Evolutionary conservation across 2,797 vertebrate genomes (phyloP), one percentile per base, ranked within the genome.

Genomic region (Rhodeus uyekii): DNA sequence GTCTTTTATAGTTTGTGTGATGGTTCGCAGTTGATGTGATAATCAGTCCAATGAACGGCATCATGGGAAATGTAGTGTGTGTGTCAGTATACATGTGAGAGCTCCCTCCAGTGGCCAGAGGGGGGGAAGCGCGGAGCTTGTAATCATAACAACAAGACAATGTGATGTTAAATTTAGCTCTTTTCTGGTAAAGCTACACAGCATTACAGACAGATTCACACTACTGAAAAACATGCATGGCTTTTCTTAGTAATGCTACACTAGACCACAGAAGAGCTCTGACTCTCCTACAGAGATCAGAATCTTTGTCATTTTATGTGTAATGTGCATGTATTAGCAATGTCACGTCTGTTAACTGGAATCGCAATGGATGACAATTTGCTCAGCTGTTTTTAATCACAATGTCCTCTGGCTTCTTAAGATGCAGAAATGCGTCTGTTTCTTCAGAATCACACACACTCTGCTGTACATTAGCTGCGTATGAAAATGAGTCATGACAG

Each of bases 401-500:
- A 58, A 2, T 58, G 24, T 27, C 19, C 13, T 58, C 8, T 10
- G 14, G 50, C 27, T 24, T 76, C 24, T 67, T 27, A 76, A 82
- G 7, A 80, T n/a, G 2, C n/a, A 58, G 36, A 10, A 38, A 82
- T 34, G 27, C 19, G 2, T 27, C 5, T 58, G 8, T 32, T 27
- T 69, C 36, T 60, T 8, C 5, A 34, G 24, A 44, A 71, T 16
- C 65, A 29, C 39, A 16, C 44, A 76, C 34, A 75, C 29, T 13
- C 29, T 32, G 19, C 71, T 64, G 16, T 32, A 34, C 48, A 18
- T 82, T 76, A 32, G 22, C 48, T 29, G 42, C 8, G 3, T 24
- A 58, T 76, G 22, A 36, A 58, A 67, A 34, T 60, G 64, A 60
- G 50, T 76, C 50, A 7, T 69, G 71, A 82, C 71, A 67, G 80